These are phyloP conservation scores for Oreotrochilus melanogaster DNA, from an alignment of 2,113 vertebrate species.

Conservation along the genomic window DNA sequence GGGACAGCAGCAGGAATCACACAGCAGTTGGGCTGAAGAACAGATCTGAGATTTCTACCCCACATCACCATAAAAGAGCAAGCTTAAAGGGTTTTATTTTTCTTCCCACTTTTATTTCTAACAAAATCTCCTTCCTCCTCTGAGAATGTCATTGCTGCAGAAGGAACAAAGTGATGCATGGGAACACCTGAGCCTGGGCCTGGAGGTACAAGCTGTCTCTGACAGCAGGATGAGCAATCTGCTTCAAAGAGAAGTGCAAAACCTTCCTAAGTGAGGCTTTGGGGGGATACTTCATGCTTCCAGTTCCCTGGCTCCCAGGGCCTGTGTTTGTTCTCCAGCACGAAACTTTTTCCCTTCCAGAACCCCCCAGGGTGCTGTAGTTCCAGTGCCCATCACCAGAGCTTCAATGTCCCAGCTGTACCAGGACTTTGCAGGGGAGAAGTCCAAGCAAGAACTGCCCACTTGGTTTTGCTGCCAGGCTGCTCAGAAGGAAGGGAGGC, in stretches of 20 bases:
- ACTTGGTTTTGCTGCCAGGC: fast-evolving
- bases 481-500: not conserved
- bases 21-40: not conserved
- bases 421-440: not conserved
- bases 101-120: not conserved
- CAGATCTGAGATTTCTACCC: not conserved
- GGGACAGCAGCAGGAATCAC: not conserved
- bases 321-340: not conserved
- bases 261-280: not conserved
- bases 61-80: not conserved
- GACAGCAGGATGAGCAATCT: not conserved
- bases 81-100: not conserved
- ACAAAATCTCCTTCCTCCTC: not conserved
- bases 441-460: not conserved
- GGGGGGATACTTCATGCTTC: not conserved
- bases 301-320: not conserved
- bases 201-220: not conserved
- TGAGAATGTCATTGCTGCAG: not conserved
- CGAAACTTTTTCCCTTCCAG: not conserved
- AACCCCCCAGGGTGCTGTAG: not conserved
- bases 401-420: not conserved
- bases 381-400: not conserved
- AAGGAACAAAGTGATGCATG: not conserved
- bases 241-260: not conserved
- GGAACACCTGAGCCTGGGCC: not conserved